phyloP scores from a whole-genome alignment of 1,140 invertebrate species.

The Oreohelix idahoensis region DNA sequence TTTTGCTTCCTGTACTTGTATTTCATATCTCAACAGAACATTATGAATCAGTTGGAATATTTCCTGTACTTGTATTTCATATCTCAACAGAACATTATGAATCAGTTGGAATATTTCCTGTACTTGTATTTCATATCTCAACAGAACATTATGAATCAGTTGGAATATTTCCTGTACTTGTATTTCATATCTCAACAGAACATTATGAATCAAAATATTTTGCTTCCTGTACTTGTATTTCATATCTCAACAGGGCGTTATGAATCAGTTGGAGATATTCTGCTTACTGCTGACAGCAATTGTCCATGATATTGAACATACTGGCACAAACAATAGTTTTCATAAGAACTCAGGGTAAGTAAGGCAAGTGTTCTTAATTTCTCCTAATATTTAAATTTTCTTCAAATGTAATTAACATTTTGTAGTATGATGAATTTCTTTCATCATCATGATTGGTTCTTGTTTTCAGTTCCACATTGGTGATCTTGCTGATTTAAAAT shows the following conservation, averaged over 20 bases:
- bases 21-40: background rate
- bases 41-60: slow-evolving; percentile 24
- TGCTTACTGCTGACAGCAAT: slow-evolving; percentile 26
- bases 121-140: background rate
- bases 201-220: no score
- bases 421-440: no score
- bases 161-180: no score
- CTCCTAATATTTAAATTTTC: background rate
- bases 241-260: background rate
- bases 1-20: no score
- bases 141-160: slow-evolving; percentile 16
- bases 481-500: no score
- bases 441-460: no score
- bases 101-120: slow-evolving; percentile 11
- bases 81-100: slow-evolving; percentile 20
- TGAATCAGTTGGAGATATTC: slow-evolving; percentile 19
- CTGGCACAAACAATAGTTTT: slow-evolving; percentile 39
- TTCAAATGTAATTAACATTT: no score
- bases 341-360: slow-evolving; percentile 37
- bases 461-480: no score
- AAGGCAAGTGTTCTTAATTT: no score
- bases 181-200: no score
- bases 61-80: background rate
- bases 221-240: background rate
- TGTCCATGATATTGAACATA: slow-evolving; percentile 39